These are phyloP conservation scores for Palythoa grandis DNA, from an alignment of 92 coral and sea anemone species.

Conservation along the genomic window DNA sequence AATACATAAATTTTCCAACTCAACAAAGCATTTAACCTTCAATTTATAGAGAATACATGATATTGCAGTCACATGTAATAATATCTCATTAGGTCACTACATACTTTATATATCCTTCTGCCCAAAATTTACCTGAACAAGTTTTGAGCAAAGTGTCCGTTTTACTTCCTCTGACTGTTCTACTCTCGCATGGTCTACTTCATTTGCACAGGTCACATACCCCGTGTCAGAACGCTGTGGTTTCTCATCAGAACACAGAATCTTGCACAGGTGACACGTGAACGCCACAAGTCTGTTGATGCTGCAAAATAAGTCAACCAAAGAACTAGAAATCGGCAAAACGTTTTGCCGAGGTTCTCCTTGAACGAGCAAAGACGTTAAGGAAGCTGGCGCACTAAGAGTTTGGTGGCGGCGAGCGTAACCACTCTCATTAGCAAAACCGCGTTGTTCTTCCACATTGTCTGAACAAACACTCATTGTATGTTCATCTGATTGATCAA, in stretches of 20 bases:
- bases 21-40: too few species aligned
- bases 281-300: conserved; percentile 83
- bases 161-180: conserved; percentile 58
- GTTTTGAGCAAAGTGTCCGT: conserved; percentile 61
- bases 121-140: conserved; percentile 60
- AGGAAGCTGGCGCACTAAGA: not conserved
- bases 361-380: not conserved
- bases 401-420: not conserved
- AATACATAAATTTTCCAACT: too few species aligned
- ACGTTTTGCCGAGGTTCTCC: conserved; percentile 3
- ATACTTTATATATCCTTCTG: not conserved
- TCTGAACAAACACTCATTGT: not conserved
- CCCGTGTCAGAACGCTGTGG: conserved; percentile 43
- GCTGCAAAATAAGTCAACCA: conserved; percentile 84
- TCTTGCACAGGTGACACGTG: conserved; percentile 81
- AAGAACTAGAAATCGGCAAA: conserved; percentile 83
- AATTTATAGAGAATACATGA: too few species aligned
- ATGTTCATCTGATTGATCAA: not conserved
- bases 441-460: not conserved
- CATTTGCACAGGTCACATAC: conserved; percentile 46
- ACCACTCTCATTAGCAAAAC: not conserved
- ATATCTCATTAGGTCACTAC: not conserved
- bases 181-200: conserved; percentile 32
- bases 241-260: conserved; percentile 72
- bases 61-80: not conserved